Base-by-base conservation (phyloP, 1,140 invertebrate species). In the Drosophila saltans region DNA sequence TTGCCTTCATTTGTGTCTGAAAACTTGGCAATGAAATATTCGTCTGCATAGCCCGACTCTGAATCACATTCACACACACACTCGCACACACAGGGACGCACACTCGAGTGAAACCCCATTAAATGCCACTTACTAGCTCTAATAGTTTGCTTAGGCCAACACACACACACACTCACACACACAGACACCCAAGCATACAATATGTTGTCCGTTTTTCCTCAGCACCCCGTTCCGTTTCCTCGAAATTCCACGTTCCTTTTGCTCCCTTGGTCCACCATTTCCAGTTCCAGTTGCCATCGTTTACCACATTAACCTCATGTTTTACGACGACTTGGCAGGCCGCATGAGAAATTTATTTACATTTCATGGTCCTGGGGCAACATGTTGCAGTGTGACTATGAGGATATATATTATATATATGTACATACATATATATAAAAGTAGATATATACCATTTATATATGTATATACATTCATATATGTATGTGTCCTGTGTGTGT, bases 261-360 rank as follows among this genome's bases (percentile, higher is more conserved):
- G 45, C 2, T 26, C 39, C 24, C 56, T 26, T 40, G 7, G 55
- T 26, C 24, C 26, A 36, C 3, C 33, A 39, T 33, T 62, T 28
- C 48, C 39, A 62, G 58, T 69, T 58, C 70, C 81, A 52, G 45
- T 74, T 69, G 76, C 75, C 76, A 72, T 73, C 76, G 63, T 78
- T 88, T 88, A 88, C 83, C 83, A 88, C 83, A 88, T 88, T 88
- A 88, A 88, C 83, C 83, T 89, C 83, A 69, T 88, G 83, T 88
- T 89, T 88, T 88, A 88, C 83, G 83, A 88, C 83, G 83, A 88
- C 80, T 78, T 84, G 84, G 65, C 80, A 75, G 80, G 77, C 83
- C 83, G 80, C 83, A 88, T 84, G 78, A 89, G 83, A 88, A 88
- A 88, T 88, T 89, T 88, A 88, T 88, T 84, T 88, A 88, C 83